Evolutionary conservation across 2,113 vertebrate genomes (phyloP), one percentile per base, ranked within the genome.

Genomic region (Vidua macroura): DNA sequence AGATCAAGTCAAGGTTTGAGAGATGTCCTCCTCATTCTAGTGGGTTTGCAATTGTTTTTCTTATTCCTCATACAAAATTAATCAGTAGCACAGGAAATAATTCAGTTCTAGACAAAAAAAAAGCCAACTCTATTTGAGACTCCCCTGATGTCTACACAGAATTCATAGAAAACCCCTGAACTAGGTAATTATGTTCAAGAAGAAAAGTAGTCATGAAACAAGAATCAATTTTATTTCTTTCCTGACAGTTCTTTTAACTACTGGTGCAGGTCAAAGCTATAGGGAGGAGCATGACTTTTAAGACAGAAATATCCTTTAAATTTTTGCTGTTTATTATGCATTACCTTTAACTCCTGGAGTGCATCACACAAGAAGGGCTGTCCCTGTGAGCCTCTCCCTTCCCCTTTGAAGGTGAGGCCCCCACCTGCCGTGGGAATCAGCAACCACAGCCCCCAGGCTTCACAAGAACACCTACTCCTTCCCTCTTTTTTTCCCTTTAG

Each of bases 1-100:
- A 94, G 83, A 95, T 94, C 81, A 95, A 78, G 86, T 53, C 85
- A 93, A 96, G 77, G 68, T 72, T 83, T 92, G 91, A 90, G 80
- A 93, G 66, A 74, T 80, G 56, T 46, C 48, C 27, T 91, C 27
- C 27, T 92, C 17, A 7, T 72, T 88, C 49, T 63, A 35, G 46
- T 58, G 55, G 43, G 52, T 83, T 90, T 83, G 73, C 39, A 83
- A 31, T 78, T 56, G 51, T 62, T 92, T 59, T 86, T 75, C 69
- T 89, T 80, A 80, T 74, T 93, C 43, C 48, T 92, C 30, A 60
- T 77, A 35, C 16, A 92, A 96, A 90, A 95, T 90, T 92, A 70
- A 83, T 67, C 59, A 70, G 51, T 39, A 80, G 46, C 46, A 74
- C 6, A 64, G 56, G 63, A 92, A 92, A 92, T 90, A 90, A 90